These are phyloP conservation scores for Pitta sordida DNA, from an alignment of 2,113 vertebrate species.

Conservation along the genomic window DNA sequence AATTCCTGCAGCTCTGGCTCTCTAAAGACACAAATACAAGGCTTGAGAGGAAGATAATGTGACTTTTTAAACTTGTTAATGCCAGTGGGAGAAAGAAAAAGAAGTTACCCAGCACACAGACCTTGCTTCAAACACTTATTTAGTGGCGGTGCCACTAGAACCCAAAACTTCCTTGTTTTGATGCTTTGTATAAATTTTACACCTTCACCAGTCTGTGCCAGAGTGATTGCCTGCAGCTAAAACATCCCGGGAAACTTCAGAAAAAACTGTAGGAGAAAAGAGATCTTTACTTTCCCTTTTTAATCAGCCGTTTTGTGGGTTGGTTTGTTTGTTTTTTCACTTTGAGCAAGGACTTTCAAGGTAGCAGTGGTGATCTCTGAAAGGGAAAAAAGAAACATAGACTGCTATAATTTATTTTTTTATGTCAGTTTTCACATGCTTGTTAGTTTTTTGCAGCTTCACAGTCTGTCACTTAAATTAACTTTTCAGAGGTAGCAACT, in stretches of 20 bases:
- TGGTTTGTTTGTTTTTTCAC: background rate
- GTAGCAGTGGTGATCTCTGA: background rate
- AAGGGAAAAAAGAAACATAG: background rate
- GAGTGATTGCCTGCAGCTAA: background rate
- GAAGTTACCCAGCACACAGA: background rate
- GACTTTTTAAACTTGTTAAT: background rate
- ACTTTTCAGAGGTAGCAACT: background rate
- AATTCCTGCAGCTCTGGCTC: background rate
- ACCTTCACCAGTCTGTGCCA: background rate
- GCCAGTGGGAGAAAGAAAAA: background rate
- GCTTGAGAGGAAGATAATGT: background rate
- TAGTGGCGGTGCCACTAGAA: background rate
- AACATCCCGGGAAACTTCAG: background rate
- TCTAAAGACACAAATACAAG: background rate
- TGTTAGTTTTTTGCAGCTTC: conserved; percentile 5
- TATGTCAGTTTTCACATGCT: background rate
- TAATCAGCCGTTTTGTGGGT: background rate
- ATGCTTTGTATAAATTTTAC: background rate
- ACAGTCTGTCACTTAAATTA: background rate
- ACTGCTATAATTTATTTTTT: background rate
- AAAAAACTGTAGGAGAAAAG: background rate
- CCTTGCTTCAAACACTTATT: fast-evolving
- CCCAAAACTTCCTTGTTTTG: background rate
- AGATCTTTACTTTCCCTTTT: background rate
- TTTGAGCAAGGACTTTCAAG: background rate